Evolutionary conservation across 2,113 vertebrate genomes (phyloP).

Genomic region (Arizona elegans): DNA sequence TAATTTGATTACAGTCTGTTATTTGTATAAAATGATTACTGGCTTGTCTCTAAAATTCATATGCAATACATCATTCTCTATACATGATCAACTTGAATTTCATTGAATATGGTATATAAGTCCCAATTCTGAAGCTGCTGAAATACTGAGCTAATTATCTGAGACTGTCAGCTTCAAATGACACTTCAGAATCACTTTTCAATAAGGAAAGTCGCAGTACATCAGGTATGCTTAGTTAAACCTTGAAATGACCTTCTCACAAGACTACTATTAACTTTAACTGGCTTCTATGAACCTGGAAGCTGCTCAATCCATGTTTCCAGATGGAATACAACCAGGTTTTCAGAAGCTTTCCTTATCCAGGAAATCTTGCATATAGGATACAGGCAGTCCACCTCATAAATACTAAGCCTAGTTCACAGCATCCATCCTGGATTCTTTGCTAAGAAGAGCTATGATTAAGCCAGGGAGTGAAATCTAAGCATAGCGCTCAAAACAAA

Average conservation of each 20-base stretch:
- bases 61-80: neutral
- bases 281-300: neutral
- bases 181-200: neutral
- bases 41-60: neutral
- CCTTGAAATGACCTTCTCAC: neutral
- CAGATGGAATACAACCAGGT: neutral
- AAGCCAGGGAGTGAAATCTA: constrained; percentile 21
- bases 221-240: neutral
- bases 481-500: neutral
- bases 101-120: neutral
- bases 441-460: constrained; percentile 11
- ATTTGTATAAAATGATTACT: neutral
- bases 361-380: neutral
- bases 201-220: neutral
- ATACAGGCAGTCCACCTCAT: neutral
- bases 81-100: neutral
- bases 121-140: neutral
- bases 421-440: neutral
- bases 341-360: neutral
- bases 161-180: neutral
- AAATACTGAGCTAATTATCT: neutral
- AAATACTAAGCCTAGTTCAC: neutral
- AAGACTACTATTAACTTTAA: neutral
- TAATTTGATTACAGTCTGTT: neutral
- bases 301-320: neutral